phyloP scores from a whole-genome alignment of 2,888 invertebrate species.

The Piscicola geometra region DNA sequence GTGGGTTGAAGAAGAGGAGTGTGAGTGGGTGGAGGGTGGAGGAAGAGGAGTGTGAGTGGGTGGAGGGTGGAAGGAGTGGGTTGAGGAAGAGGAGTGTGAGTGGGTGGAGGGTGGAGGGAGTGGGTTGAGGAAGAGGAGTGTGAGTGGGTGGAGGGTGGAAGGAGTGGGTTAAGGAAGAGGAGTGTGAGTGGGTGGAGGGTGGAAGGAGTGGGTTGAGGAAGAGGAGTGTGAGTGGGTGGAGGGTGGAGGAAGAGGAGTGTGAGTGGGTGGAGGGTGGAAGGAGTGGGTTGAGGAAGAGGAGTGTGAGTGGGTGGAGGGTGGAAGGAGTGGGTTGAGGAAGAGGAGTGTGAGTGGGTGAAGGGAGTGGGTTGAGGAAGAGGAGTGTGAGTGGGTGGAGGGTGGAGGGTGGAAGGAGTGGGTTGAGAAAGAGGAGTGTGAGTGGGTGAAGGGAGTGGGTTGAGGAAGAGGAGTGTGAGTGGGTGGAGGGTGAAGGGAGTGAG shows the following conservation, averaged over 20 bases:
- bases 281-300: slow-evolving; percentile 86
- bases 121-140: slow-evolving; percentile 91
- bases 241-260: slow-evolving; percentile 56
- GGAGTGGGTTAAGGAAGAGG: slow-evolving; percentile 89
- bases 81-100: no score
- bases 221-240: no score
- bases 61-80: no score
- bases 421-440: slow-evolving; percentile 86
- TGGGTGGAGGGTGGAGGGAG: slow-evolving; percentile 56
- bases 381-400: slow-evolving; percentile 92
- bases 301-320: slow-evolving; percentile 91
- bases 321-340: slow-evolving; percentile 67
- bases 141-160: slow-evolving; percentile 86
- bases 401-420: slow-evolving; percentile 89
- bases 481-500: no score
- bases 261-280: slow-evolving; percentile 91
- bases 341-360: no score
- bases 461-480: no score
- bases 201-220: no score
- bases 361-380: slow-evolving; percentile 61
- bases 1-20: slow-evolving; percentile 86
- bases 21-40: slow-evolving; percentile 59
- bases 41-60: background rate
- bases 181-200: slow-evolving; percentile 66
- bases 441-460: slow-evolving; percentile 63